Conservation (phyloP, 2,797 vertebrate species). For the Hippopotamyrus pictus region DNA sequence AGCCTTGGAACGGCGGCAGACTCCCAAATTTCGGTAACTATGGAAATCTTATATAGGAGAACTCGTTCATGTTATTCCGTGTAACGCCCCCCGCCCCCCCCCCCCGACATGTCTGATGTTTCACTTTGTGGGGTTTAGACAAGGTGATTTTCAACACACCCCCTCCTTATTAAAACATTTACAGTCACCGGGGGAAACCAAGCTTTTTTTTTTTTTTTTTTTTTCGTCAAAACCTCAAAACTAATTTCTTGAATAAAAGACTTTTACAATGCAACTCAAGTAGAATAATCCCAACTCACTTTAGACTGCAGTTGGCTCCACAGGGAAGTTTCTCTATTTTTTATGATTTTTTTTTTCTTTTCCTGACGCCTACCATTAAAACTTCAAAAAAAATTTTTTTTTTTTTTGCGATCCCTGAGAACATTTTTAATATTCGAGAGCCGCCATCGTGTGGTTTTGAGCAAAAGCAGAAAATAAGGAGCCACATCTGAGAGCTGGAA, state of each 20-base stretch:
- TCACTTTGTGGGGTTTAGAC: neutral
- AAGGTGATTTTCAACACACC: neutral
- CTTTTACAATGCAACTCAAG: conserved; percentile 37
- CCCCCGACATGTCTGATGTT: neutral
- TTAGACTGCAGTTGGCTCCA: conserved; percentile 58
- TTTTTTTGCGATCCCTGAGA: conserved; percentile 55
- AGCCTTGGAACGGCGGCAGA: neutral
- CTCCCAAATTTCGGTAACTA: neutral
- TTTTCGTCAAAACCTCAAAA: conserved; percentile 56
- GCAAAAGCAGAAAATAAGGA: conserved; percentile 67
- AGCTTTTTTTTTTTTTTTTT: conserved; percentile 31
- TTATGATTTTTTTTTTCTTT: conserved; percentile 37
- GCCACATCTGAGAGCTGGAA: conserved; percentile 69
- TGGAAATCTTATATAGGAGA: neutral
- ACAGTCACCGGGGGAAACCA: conserved; percentile 42
- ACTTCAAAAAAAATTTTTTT: conserved; percentile 50
- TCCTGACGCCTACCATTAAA: conserved; percentile 56
- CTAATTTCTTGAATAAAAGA: conserved; percentile 48
- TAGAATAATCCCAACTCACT: conserved; percentile 55
- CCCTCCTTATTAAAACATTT: conserved; percentile 28
- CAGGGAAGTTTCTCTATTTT: conserved; percentile 47
- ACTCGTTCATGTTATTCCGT: neutral
- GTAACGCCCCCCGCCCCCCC: neutral
- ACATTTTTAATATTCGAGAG: conserved; percentile 72
- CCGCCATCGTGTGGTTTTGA: conserved; percentile 66